These are phyloP conservation scores for Trididemnum nubilum DNA, from an alignment of 23 tunicate species.

Conservation along the genomic window DNA sequence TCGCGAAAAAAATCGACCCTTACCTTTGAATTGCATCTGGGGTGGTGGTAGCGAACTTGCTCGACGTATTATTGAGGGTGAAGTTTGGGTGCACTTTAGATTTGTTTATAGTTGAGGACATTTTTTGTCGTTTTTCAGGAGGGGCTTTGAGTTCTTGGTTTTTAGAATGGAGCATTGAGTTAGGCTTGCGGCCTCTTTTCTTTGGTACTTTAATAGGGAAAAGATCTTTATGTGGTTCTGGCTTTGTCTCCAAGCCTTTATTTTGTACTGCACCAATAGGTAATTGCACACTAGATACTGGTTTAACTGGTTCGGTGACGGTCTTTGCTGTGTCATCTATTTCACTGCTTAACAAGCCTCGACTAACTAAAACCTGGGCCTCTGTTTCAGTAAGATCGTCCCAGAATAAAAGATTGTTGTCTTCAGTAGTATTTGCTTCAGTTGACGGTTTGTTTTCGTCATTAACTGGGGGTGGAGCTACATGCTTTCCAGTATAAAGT, in stretches of 20 bases:
- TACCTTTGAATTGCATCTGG: no score
- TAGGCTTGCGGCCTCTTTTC: background rate
- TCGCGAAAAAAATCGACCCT: no score
- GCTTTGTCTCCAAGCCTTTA: no score
- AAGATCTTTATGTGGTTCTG: background rate
- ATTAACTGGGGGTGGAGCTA: background rate
- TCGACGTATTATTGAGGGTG: no score
- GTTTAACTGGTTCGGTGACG: background rate
- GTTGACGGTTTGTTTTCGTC: background rate
- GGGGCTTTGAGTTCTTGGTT: background rate
- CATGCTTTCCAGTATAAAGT: conserved; percentile 41
- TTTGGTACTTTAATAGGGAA: background rate
- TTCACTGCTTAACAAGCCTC: background rate
- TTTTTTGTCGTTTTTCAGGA: background rate
- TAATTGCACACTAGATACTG: background rate
- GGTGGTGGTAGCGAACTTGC: no score
- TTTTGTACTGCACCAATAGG: background rate
- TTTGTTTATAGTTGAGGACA: background rate
- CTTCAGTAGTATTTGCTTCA: background rate
- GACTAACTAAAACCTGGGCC: conserved; percentile 15
- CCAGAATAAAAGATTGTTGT: conserved; percentile 21
- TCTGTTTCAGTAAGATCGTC: conserved; percentile 51
- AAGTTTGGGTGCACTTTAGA: background rate
- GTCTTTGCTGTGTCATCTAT: background rate
- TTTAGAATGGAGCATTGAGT: background rate